A percentile compares a stretch with the other conserved stretches of the same genome.
These are phyloP conservation scores for Lacanobia wlatinum DNA, from an alignment of 2,888 invertebrate genomes.

Conservation along the genomic window DNA sequence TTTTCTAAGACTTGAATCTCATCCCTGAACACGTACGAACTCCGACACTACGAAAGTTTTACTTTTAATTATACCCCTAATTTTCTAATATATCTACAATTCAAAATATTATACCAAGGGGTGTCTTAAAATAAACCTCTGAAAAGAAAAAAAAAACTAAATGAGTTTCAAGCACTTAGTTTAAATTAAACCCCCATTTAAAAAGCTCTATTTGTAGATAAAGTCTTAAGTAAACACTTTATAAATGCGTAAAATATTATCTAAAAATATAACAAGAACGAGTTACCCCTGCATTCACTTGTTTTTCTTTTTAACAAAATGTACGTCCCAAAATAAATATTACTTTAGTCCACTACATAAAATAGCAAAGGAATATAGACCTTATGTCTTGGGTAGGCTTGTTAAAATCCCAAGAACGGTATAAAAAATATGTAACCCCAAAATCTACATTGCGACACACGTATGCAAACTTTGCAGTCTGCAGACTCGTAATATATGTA, in stretches of 20 bases:
- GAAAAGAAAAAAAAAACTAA: constrained; percentile 16
- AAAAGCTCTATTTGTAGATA: constrained; percentile 52
- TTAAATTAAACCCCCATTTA: constrained; percentile 48
- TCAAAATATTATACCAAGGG: background rate
- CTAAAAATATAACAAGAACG: constrained; percentile 60
- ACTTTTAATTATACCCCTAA: no score
- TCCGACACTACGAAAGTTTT: no score
- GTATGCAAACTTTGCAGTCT: constrained; percentile 56
- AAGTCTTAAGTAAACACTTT: constrained; percentile 55
- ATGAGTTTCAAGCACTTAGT: constrained; percentile 37
- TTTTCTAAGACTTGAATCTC: background rate
- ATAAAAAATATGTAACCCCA: constrained; percentile 39
- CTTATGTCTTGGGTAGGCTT: constrained; percentile 13
- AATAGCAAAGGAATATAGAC: constrained; percentile 19
- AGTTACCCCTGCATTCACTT: constrained; percentile 63
- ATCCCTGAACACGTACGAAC: no score
- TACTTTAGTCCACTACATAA: constrained; percentile 45
- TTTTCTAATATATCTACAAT: background rate
- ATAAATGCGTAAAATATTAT: constrained; percentile 49
- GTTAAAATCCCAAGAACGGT: constrained; percentile 35
- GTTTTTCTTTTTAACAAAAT: constrained; percentile 63
- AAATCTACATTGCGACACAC: constrained; percentile 60
- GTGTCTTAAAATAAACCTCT: constrained; percentile 45
- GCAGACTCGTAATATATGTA: constrained; percentile 29
- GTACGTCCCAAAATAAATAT: constrained; percentile 65